Evolutionary conservation across 2,797 vertebrate species (phyloP), one percentile per base, ranked within the genome.

Genomic region (Ispidina lecontei): DNA sequence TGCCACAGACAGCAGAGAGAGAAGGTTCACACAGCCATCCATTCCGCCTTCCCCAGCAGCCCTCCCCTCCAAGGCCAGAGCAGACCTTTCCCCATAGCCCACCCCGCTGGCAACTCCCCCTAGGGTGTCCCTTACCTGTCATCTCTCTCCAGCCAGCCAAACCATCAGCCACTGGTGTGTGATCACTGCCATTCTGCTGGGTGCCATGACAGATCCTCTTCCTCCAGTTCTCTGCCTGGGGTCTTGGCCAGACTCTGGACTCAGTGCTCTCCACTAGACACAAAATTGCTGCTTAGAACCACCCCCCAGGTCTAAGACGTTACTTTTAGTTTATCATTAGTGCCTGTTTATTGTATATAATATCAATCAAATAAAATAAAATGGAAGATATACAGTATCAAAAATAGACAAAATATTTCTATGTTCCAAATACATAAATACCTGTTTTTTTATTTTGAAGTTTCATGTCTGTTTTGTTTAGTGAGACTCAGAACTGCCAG

Each of bases 311-410:
- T 23, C 80, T 58, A 65, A 69, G 84, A 65, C 35, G 28, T 47
- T 55, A 35, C 33, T 67, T 72, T n/a, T 0, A 60, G n/a, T 73
- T 89, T 22, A 67, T 46, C 54, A 51, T 35, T 31, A 74, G 39
- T 6, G 56, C 49, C 62, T 58, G 18, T 96, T 96, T 95, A 91
- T 96, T 96, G n/a, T 14, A 14, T 15, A n/a, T 31, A 49, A 69
- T 33, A 31, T 23, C 75, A 77, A 70, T 54, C 14, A 90, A 78
- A 88, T 54, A 10, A 84, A 78, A 90, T 62, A 56, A 90, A 93
- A 4, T 4, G 7, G 5, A 60, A 11, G 22, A 33, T 14, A 29
- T 4, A n/a, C 10, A 31, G 21, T 73, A 91, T 89, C 21, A 90
- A 95, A 91, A 88, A 80, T 83, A 78, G 2, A 54, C 56, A 68